Base-by-base conservation (phyloP, 2,797 vertebrate species). In the Eulemur coronatus region DNA sequence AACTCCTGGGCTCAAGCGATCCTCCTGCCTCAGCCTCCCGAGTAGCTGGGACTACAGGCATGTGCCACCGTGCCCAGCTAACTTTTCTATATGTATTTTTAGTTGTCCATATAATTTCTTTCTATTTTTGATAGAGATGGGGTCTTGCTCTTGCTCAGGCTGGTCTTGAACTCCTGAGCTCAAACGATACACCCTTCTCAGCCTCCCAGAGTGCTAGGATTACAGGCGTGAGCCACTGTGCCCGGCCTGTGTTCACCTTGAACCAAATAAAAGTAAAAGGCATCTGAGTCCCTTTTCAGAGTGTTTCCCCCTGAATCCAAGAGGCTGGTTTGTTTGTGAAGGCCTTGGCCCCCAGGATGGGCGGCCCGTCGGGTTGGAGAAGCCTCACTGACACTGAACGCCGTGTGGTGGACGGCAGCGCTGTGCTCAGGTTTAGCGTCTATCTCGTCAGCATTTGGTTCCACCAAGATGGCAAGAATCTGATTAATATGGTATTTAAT, bases 401-500 rank as follows among this genome's bases (percentile, higher is more conserved):
- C 94, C 79, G 86, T 96, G 97, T 84, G 98, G 95, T 80, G 94
- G 84, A 94, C 78, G 9, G 26, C 87, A 95, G 97, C 96, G 50
- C 88, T 48, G 97, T 70, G 84, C 95, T 96, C 98, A 97, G 97
- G 97, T 92, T 95, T 95, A 96, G 97, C 87, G 94, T 96, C 97
- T 98, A 97, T 97, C 97, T 97, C 89, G 86, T 94, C 97, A 97
- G 96, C 41, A 6, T 96, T 97, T 97, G 96, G 96, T 95, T 97
- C 96, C 41, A 70, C 96, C 97, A 96, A 91, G 96, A 97, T 97
- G 98, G 98, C 96, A 97, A 95, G 97, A 97, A 97, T 98, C 97
- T 97, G 97, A 97, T 98, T 98, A 98, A 97, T 96, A 97, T 72
- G 97, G 96, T 96, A 72, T 97, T 97, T 97, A 97, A 96, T 81